Conservation (phyloP, 2,888 invertebrate genomes). For the Cheilosia vernalis region DNA sequence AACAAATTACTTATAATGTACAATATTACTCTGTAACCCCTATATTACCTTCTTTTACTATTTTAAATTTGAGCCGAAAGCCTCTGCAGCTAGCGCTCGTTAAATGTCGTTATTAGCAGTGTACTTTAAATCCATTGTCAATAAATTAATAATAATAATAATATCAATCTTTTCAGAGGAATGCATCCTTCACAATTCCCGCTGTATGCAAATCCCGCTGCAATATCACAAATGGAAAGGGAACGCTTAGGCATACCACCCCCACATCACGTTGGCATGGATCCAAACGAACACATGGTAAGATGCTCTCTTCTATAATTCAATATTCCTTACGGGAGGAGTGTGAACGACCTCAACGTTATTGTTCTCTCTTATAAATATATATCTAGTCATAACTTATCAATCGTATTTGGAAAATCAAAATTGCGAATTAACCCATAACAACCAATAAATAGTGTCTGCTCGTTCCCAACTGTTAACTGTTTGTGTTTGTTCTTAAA, state of each 20-base stretch:
- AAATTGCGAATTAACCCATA: slow-evolving; percentile 79
- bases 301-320: slow-evolving; percentile 76
- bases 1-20: no score
- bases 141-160: no score
- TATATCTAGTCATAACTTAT: slow-evolving; percentile 73
- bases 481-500: slow-evolving; percentile 49
- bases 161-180: slow-evolving; percentile 83
- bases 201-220: slow-evolving; percentile 89
- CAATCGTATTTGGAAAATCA: slow-evolving; percentile 83
- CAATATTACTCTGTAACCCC: no score
- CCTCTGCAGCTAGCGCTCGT: no score
- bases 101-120: no score
- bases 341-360: slow-evolving; percentile 68
- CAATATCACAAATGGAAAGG: slow-evolving; percentile 92
- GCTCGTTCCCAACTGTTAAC: slow-evolving; percentile 27
- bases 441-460: slow-evolving; percentile 47
- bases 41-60: no score
- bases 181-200: slow-evolving; percentile 87
- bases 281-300: slow-evolving; percentile 95
- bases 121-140: no score
- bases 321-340: slow-evolving; percentile 79
- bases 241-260: slow-evolving; percentile 93
- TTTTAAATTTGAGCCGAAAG: no score
- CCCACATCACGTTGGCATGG: slow-evolving; percentile 85
- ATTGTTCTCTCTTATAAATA: background rate